phyloP scores from a whole-genome alignment of 2,797 vertebrate genomes.

The Amniataba percoides region DNA sequence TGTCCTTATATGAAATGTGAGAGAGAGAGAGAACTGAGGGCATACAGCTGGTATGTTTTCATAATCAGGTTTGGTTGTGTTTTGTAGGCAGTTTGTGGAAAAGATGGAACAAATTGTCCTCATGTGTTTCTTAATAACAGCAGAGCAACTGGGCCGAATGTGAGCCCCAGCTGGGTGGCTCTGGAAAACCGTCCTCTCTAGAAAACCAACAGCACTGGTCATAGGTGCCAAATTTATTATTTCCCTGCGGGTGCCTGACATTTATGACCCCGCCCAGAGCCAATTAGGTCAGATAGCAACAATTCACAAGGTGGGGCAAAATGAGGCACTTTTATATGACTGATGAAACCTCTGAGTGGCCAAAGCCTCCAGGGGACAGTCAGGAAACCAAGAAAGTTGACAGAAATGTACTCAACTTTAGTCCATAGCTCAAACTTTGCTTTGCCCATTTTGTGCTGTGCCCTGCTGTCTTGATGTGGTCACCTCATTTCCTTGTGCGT shows the following conservation, averaged over 20 bases:
- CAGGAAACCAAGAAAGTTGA: not conserved
- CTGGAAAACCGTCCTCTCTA: not conserved
- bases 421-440: not conserved
- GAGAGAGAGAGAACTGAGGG: not conserved
- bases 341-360: not conserved
- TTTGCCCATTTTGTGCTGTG: not conserved
- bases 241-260: not conserved
- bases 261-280: conserved; percentile 1
- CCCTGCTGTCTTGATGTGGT: not conserved
- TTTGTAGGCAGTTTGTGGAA: not conserved
- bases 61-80: not conserved
- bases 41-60: not conserved
- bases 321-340: conserved; percentile 4
- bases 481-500: not conserved
- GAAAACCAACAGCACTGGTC: not conserved
- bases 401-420: not conserved
- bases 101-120: not conserved
- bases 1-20: not conserved
- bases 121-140: not conserved
- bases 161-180: not conserved
- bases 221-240: not conserved
- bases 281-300: conserved; percentile 12
- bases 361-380: not conserved
- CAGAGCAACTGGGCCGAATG: not conserved
- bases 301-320: conserved; percentile 4